phyloP scores from a whole-genome alignment of 2,797 vertebrate species.

The Acridotheres tristis region DNA sequence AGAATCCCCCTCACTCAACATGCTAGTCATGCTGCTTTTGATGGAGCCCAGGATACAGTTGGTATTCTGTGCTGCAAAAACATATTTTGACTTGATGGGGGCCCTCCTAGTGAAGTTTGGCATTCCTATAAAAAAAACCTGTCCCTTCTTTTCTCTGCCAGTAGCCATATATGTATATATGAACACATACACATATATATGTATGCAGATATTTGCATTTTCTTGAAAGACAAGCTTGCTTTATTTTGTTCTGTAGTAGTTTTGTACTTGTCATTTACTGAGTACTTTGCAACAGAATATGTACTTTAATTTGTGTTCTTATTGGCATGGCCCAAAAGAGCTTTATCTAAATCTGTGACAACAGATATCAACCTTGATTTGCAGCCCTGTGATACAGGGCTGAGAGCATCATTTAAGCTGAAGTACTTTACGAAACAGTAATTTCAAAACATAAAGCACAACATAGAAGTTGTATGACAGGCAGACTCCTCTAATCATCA shows the following conservation, averaged over 20 bases:
- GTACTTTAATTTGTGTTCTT: background rate
- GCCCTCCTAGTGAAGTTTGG: background rate
- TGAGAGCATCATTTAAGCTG: background rate
- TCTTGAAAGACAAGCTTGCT: background rate
- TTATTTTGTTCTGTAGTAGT: background rate
- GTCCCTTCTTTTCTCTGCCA: background rate
- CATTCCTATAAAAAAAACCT: background rate
- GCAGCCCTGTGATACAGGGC: background rate
- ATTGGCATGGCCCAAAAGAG: background rate
- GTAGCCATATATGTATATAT: background rate
- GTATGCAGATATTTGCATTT: background rate
- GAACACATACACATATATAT: no score
- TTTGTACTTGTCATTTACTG: background rate
- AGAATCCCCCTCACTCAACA: background rate
- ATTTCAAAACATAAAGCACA: background rate
- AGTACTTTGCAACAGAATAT: background rate
- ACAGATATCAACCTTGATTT: background rate
- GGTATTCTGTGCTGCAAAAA: background rate
- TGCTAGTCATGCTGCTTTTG: background rate
- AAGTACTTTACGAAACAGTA: background rate
- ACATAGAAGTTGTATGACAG: background rate
- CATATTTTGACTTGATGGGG: background rate
- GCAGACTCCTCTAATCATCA: background rate
- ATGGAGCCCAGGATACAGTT: background rate
- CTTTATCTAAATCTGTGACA: background rate